Percentiles rank a stretch among this genome's conserved stretches.
Conservation (phyloP, 2,888 invertebrate genomes). For the Cantharis rufa region DNA sequence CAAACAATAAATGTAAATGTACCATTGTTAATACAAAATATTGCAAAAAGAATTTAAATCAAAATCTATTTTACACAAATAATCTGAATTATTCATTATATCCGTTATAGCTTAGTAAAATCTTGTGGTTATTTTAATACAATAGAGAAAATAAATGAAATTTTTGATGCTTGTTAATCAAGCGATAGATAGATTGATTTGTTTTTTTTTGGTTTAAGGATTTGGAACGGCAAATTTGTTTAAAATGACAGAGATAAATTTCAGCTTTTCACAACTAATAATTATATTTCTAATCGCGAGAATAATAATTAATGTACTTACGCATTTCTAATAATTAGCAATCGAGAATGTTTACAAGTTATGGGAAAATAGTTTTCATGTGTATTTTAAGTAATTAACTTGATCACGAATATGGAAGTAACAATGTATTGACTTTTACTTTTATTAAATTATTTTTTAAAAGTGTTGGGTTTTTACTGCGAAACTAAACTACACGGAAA, state of each 20-base stretch:
- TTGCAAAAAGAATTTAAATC: neutral
- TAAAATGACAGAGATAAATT: neutral
- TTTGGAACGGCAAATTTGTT: neutral
- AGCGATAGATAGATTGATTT: neutral
- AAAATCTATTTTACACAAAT: neutral
- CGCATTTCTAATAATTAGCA: neutral
- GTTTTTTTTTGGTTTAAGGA: neutral
- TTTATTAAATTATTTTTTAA: neutral
- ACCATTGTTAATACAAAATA: neutral
- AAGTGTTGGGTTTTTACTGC: neutral
- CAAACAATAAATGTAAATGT: neutral
- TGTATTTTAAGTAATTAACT: neutral
- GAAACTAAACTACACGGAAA: neutral
- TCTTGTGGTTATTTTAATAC: neutral
- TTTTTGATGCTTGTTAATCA: neutral
- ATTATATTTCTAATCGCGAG: neutral
- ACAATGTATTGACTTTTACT: slow-evolving; percentile 1
- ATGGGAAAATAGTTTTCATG: neutral
- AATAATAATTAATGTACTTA: neutral
- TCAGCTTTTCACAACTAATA: neutral
- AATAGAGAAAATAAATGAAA: neutral
- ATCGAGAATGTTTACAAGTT: neutral
- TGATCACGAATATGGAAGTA: neutral
- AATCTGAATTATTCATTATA: neutral
- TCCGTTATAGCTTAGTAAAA: neutral